phyloP scores from a whole-genome alignment of 2,888 invertebrate species.

The Polyommatus iphigenia region DNA sequence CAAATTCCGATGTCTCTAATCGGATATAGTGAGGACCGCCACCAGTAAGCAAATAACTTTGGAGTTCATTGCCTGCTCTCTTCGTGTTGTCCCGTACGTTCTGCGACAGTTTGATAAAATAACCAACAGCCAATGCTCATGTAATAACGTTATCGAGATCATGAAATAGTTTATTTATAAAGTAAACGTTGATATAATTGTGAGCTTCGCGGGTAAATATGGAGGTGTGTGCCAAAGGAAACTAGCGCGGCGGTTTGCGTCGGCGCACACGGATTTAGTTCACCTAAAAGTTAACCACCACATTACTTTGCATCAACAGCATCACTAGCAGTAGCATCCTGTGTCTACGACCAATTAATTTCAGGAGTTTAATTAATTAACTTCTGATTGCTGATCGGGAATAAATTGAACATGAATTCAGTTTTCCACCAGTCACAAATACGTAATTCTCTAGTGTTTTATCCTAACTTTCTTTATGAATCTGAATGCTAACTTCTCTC shows the following conservation, averaged over 20 bases:
- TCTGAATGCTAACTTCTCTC: too few relatives aligned
- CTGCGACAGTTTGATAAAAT: background rate
- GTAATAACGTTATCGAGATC: background rate
- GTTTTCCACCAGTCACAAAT: too few relatives aligned
- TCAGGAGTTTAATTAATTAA: background rate
- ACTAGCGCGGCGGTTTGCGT: conserved; percentile 20
- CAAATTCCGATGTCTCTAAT: too few relatives aligned
- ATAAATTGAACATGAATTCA: too few relatives aligned
- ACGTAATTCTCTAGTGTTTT: too few relatives aligned
- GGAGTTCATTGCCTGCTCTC: too few relatives aligned
- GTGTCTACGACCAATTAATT: background rate
- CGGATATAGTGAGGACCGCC: background rate
- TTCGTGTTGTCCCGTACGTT: too few relatives aligned
- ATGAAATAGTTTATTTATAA: conserved; percentile 22
- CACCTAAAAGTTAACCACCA: background rate
- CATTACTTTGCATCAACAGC: background rate
- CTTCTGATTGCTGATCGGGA: too few relatives aligned
- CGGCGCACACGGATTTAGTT: conserved; percentile 7
- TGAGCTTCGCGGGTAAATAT: conserved; percentile 4
- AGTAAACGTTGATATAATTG: conserved; percentile 24
- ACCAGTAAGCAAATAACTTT: background rate
- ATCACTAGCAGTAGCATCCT: background rate
- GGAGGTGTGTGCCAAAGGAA: conserved; percentile 28
- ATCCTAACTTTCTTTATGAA: too few relatives aligned
- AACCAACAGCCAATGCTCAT: background rate